Conservation (phyloP, 2,797 vertebrate species). For the Lithobates sylvaticus region DNA sequence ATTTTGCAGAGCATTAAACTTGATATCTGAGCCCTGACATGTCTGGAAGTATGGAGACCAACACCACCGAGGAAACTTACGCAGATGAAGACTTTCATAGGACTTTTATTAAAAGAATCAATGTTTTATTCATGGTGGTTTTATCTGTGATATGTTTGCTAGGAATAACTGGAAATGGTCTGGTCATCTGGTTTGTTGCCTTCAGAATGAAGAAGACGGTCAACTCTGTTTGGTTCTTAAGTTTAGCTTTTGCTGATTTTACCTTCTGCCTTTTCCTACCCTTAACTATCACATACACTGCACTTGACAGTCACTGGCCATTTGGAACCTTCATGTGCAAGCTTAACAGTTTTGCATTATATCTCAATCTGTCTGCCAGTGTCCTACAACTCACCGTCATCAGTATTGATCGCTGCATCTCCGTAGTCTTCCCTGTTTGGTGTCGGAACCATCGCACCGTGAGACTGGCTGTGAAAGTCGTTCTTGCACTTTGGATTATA, state of each 20-base stretch:
- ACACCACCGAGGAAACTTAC: too few relatives aligned
- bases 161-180: slow-evolving; percentile 13
- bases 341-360: slow-evolving; percentile 81
- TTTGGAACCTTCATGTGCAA: slow-evolving; percentile 91
- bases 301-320: slow-evolving; percentile 77
- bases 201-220: slow-evolving; percentile 44
- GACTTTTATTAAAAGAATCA: too few relatives aligned
- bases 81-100: too few relatives aligned
- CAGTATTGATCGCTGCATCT: slow-evolving; percentile 71
- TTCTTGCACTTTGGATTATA: slow-evolving; percentile 80
- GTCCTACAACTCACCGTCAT: slow-evolving; percentile 74
- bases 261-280: slow-evolving; percentile 10
- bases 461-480: slow-evolving; percentile 75
- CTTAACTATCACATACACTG: neutral
- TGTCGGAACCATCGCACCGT: slow-evolving; percentile 84
- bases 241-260: slow-evolving; percentile 34
- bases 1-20: too few relatives aligned
- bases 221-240: slow-evolving; percentile 45
- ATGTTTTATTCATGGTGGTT: too few relatives aligned
- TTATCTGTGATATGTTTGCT: neutral
- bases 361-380: slow-evolving; percentile 89
- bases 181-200: slow-evolving; percentile 49
- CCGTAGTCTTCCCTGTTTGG: slow-evolving; percentile 56
- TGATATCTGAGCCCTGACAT: too few relatives aligned
- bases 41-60: too few relatives aligned